These are phyloP conservation scores for Syrphus vitripennis DNA, from an alignment of 2,888 invertebrate genomes.

Conservation along the genomic window DNA sequence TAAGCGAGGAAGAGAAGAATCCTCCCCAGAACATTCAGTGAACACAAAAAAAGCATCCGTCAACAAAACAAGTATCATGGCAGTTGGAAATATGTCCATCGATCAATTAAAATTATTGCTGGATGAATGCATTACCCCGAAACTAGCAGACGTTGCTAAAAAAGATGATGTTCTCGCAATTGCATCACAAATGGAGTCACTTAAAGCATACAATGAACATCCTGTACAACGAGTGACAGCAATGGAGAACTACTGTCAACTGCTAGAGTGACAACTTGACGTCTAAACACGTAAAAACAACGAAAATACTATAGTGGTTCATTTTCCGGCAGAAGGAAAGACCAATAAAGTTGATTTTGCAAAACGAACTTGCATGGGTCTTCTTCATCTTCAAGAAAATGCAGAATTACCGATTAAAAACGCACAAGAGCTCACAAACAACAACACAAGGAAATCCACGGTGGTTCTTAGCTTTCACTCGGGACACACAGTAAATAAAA, in stretches of 20 bases:
- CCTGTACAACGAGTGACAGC: neutral
- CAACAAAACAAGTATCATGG: neutral
- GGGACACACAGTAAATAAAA: neutral
- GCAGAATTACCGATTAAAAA: neutral
- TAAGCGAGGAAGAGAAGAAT: neutral
- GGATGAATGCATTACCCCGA: neutral
- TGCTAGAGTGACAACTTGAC: constrained; percentile 5
- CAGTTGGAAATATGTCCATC: constrained; percentile 1
- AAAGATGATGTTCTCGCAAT: neutral
- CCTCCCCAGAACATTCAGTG: no score
- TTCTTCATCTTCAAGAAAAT: neutral
- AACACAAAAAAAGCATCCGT: neutral
- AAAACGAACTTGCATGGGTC: neutral
- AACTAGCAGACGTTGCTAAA: neutral
- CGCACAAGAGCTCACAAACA: constrained; percentile 6
- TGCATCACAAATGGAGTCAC: neutral
- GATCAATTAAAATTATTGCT: neutral
- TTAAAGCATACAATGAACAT: neutral
- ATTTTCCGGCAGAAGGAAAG: constrained; percentile 1
- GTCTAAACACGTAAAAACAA: neutral
- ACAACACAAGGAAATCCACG: neutral
- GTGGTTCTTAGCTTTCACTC: no score
- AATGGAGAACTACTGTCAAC: neutral
- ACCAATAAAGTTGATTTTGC: neutral
- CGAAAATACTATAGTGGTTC: neutral